A percentile compares a stretch with the other conserved stretches of the same genome.
Evolutionary conservation across 2,797 vertebrate species (phyloP).

Genomic region (Ceryle rudis): DNA sequence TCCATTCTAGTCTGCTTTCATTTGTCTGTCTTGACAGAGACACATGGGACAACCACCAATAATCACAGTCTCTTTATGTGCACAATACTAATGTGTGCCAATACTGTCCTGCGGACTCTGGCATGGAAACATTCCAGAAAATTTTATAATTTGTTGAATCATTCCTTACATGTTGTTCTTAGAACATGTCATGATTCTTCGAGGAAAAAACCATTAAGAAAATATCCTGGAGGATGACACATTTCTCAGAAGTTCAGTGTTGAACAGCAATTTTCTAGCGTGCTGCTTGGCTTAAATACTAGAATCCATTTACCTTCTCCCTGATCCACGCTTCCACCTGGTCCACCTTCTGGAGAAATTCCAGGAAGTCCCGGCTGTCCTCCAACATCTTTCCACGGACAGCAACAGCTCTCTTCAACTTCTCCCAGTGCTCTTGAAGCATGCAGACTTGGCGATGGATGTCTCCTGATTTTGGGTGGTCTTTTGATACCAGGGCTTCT

Average conservation of each 20-base stretch:
- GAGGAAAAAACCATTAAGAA: background rate
- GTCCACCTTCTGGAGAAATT: conserved; percentile 90
- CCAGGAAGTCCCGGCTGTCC: conserved; percentile 85
- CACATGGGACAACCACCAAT: background rate
- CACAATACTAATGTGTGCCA: background rate
- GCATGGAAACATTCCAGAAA: background rate
- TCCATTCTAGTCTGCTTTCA: background rate
- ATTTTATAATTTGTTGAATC: background rate
- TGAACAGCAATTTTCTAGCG: background rate
- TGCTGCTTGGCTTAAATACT: background rate
- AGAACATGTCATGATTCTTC: background rate
- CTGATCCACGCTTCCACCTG: conserved; percentile 91
- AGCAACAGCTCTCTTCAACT: conserved; percentile 82
- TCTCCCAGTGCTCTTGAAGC: conserved; percentile 84
- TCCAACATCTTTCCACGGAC: conserved; percentile 84
- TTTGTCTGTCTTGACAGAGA: background rate
- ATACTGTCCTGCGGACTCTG: background rate
- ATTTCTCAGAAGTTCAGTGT: background rate
- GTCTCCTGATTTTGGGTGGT: conserved; percentile 76
- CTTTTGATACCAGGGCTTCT: conserved; percentile 79
- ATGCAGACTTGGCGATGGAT: conserved; percentile 68
- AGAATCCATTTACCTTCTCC: conserved; percentile 82
- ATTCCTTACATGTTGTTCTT: background rate
- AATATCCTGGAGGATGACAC: background rate
- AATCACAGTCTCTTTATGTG: background rate